phyloP scores from a whole-genome alignment of 64 coral and sea anemone species.

The Orbicella faveolata region DNA sequence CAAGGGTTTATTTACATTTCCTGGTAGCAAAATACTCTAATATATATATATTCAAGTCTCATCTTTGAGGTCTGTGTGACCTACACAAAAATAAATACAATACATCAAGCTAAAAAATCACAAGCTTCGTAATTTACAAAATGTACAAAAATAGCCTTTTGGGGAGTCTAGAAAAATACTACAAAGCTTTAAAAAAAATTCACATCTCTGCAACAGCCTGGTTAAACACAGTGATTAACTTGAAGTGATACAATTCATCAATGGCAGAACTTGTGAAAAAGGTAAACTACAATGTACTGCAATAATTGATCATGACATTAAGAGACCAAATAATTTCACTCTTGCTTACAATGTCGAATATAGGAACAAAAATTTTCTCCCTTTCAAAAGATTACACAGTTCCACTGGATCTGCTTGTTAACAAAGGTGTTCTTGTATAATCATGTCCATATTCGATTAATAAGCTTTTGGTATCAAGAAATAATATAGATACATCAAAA shows the following conservation, averaged over 20 bases:
- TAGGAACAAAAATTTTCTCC: no score
- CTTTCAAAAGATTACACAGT: no score
- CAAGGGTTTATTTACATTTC: constrained; percentile 3
- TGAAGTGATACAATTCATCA: not conserved
- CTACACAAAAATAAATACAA: constrained; percentile 38
- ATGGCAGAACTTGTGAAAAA: not conserved
- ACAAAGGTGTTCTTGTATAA: no score
- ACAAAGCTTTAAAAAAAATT: constrained; percentile 7
- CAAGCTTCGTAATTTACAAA: not conserved
- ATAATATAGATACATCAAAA: no score
- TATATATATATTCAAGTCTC: constrained; percentile 6
- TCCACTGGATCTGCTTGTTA: no score
- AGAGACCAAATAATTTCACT: no score
- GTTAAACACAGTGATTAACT: not conserved
- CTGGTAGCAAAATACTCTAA: constrained; percentile 11
- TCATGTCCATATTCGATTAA: no score
- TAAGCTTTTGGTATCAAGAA: no score
- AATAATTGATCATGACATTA: no score
- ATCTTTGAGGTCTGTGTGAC: not conserved
- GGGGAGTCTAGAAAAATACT: not conserved
- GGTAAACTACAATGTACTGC: no score
- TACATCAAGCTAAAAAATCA: constrained; percentile 16
- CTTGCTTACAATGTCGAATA: no score
- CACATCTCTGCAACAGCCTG: not conserved
- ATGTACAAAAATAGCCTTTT: constrained; percentile 34